Evolutionary conservation across 1,140 invertebrate genomes (phyloP).

Genomic region (Meloidogyne chitwoodi): DNA sequence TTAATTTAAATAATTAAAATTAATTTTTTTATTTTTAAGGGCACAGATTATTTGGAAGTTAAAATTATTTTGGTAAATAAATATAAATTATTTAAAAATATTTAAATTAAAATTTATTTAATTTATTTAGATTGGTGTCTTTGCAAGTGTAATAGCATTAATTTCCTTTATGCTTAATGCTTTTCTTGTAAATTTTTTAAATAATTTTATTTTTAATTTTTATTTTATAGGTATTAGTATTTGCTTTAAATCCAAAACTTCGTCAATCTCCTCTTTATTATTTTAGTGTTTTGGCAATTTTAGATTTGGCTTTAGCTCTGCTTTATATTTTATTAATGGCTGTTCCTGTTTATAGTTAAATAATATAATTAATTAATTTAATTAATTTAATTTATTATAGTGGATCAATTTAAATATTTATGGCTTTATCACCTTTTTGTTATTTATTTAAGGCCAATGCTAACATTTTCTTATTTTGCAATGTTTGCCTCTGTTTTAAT

Average conservation of each 20-base stretch:
- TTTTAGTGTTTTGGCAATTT: constrained; percentile 54
- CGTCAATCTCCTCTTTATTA: constrained; percentile 52
- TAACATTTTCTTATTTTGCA: constrained; percentile 44
- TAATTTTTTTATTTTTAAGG: constrained; percentile 16
- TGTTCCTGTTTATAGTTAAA: constrained; percentile 54
- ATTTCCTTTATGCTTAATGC: constrained; percentile 55
- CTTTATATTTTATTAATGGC: constrained; percentile 57
- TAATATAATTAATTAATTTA: background rate
- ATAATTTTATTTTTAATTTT: background rate
- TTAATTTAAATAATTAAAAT: background rate
- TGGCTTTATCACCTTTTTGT: constrained; percentile 53
- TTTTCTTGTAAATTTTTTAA: constrained; percentile 43
- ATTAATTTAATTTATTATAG: background rate
- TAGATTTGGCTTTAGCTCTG: constrained; percentile 53
- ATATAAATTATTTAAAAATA: background rate
- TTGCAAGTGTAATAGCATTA: constrained; percentile 50
- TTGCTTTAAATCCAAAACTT: constrained; percentile 44
- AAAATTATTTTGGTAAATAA: constrained; percentile 54
- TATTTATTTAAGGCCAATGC: constrained; percentile 48
- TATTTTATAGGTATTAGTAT: constrained; percentile 38
- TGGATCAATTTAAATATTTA: constrained; percentile 35
- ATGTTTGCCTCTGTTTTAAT: constrained; percentile 58
- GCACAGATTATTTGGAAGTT: constrained; percentile 44
- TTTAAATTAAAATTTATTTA: background rate
- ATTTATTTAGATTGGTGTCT: constrained; percentile 48